Evolutionary conservation across 2,888 invertebrate genomes (phyloP).

Genomic region (Bembecia ichneumoniformis): DNA sequence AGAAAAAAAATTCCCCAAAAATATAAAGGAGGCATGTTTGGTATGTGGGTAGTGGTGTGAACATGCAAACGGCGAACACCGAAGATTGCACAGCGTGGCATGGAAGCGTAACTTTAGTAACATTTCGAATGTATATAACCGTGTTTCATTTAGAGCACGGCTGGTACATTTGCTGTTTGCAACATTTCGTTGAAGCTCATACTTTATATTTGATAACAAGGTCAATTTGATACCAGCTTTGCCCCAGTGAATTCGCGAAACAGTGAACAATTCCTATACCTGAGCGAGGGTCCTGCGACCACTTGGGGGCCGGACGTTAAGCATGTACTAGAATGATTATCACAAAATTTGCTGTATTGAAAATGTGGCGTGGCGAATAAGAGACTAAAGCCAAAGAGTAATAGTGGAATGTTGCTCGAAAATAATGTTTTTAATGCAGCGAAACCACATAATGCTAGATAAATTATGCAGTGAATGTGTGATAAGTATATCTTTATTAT

Average conservation of each 20-base stretch:
- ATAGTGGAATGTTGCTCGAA: neutral
- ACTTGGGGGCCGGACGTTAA: constrained; percentile 10
- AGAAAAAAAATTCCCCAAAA: too few species aligned
- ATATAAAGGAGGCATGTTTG: too few species aligned
- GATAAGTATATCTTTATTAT: too few species aligned
- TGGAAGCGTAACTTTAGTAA: too few species aligned
- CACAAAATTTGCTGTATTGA: neutral
- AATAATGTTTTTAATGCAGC: neutral
- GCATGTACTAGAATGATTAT: neutral
- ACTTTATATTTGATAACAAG: too few species aligned
- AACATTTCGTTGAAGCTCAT: too few species aligned
- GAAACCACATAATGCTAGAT: neutral
- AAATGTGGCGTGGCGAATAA: neutral
- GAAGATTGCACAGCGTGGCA: too few species aligned
- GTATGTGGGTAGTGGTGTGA: too few species aligned
- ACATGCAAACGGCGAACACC: too few species aligned
- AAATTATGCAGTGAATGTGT: neutral
- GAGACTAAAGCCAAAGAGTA: neutral
- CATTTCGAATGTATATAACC: too few species aligned
- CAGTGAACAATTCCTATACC: constrained; percentile 17
- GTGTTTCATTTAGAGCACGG: too few species aligned
- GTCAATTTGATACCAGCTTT: constrained; percentile 19
- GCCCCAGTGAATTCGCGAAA: constrained; percentile 12
- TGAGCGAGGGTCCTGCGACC: constrained; percentile 23
- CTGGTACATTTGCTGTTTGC: too few species aligned